Evolutionary conservation across 2,888 invertebrate genomes (phyloP).

Genomic region (Apamea monoglypha): DNA sequence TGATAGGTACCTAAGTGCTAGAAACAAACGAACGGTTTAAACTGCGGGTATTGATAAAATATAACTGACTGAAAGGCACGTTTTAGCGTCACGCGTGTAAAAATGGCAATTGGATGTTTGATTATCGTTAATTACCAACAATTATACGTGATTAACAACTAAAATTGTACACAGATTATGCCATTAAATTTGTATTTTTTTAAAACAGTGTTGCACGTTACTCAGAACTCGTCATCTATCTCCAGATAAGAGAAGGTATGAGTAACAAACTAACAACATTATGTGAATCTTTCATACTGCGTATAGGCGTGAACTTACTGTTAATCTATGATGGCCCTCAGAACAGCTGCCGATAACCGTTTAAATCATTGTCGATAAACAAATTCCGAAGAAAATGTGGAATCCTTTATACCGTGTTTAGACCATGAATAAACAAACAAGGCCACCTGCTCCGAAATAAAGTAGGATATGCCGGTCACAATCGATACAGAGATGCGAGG

Average conservation of each 20-base stretch:
- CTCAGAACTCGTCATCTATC: neutral
- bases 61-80: neutral
- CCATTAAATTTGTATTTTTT: slow-evolving; percentile 30
- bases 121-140: slow-evolving; percentile 13
- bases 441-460: slow-evolving; percentile 76
- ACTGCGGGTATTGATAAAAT: slow-evolving; percentile 16
- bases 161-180: slow-evolving; percentile 2
- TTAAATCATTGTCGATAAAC: slow-evolving; percentile 68
- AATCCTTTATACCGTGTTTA: slow-evolving; percentile 74
- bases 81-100: slow-evolving; percentile 1
- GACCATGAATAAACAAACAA: slow-evolving; percentile 79
- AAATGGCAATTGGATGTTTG: slow-evolving; percentile 2
- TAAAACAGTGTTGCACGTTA: slow-evolving; percentile 1
- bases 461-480: slow-evolving; percentile 70
- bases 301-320: slow-evolving; percentile 25
- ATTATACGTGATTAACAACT: slow-evolving; percentile 34
- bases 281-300: slow-evolving; percentile 22
- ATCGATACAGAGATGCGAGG: slow-evolving; percentile 72
- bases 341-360: slow-evolving; percentile 28
- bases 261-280: slow-evolving; percentile 5
- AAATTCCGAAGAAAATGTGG: slow-evolving; percentile 66
- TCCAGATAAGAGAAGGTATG: slow-evolving; percentile 14
- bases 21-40: slow-evolving; percentile 32
- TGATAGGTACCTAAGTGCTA: slow-evolving; percentile 45
- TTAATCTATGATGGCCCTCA: slow-evolving; percentile 27